Base-by-base conservation (phyloP, 2,797 vertebrate species). In the Lacerta viridis region DNA sequence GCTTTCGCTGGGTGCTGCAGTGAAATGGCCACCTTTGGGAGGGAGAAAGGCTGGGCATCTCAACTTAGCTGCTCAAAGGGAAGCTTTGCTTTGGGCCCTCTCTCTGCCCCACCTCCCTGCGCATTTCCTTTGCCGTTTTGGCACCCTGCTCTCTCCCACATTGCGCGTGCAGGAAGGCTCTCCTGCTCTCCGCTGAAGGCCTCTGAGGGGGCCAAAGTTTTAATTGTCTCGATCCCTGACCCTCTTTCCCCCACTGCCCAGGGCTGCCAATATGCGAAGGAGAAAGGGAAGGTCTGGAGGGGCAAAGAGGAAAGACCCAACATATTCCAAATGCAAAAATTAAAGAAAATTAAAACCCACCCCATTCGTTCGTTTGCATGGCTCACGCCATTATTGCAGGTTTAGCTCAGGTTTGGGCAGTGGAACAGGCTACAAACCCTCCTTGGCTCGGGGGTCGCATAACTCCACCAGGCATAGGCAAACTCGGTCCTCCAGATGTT, bases 101-200 rank as follows among this genome's bases (percentile, higher is more conserved):
- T 86, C 23, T 83, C 41, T n/a, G 5, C 10, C 3, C 23, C 36
- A 7, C 1, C 84, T 84, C 90, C 91, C 93, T 55, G 50, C 3
- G 3, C 90, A 89, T 92, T 93, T 94, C 94, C 92, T 91, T 91
- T 92, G 88, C 95, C 80, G 88, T 89, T 93, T 4, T 66, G 81
- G 82, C 91, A 87, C 82, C 90, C 78, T 96, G 96, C 96, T 96
- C 94, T 94, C 87, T 96, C 96, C 96, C 97, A 97, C 93, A 93
- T 95, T 95, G 94, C 68, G 2, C 88, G 0, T 64, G 89, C 7
- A 84, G 93, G 87, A 64, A 6, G 0, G 87, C 89, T 83, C 90
- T 88, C 90, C 88, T 93, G 29, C 9, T 93, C 88, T 89, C 77
- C 84, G 88, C 92, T 90, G 89, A 1, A 2, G 46, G 79, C 1